A percentile compares a stretch with the other conserved stretches of the same genome.
Evolutionary conservation across 2,113 vertebrate genomes (phyloP).

Genomic region (Motacilla tschutschensis): DNA sequence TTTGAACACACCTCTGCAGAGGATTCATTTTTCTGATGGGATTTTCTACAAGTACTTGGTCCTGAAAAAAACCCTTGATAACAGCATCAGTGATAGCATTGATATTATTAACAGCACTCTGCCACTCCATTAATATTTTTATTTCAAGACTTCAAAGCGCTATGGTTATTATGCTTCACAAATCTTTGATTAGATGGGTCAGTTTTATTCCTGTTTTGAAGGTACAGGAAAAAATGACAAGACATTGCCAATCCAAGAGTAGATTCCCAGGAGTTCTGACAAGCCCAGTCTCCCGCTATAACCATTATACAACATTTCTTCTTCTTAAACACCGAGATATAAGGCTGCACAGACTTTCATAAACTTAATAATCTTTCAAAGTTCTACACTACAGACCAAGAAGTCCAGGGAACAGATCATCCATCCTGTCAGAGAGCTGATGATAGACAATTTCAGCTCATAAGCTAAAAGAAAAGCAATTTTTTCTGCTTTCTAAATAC

Average conservation of each 20-base stretch:
- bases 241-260: not conserved
- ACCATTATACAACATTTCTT: not conserved
- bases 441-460: not conserved
- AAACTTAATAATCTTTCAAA: slow-evolving; percentile 18
- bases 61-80: not conserved
- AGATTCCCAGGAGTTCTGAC: not conserved
- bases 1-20: not conserved
- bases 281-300: not conserved
- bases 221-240: not conserved
- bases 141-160: not conserved
- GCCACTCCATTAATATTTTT: not conserved
- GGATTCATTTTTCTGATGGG: not conserved
- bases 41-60: not conserved
- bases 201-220: slow-evolving; percentile 2
- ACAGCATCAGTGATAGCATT: not conserved
- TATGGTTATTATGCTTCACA: not conserved
- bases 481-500: slow-evolving; percentile 7
- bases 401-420: not conserved
- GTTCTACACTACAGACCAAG: not conserved
- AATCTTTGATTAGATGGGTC: not conserved
- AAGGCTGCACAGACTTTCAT: not conserved
- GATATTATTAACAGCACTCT: not conserved
- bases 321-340: not conserved
- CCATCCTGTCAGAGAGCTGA: not conserved
- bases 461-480: not conserved